Evolutionary conservation across 2,888 invertebrate species (phyloP).

Genomic region (Eugnorisma glareosa): DNA sequence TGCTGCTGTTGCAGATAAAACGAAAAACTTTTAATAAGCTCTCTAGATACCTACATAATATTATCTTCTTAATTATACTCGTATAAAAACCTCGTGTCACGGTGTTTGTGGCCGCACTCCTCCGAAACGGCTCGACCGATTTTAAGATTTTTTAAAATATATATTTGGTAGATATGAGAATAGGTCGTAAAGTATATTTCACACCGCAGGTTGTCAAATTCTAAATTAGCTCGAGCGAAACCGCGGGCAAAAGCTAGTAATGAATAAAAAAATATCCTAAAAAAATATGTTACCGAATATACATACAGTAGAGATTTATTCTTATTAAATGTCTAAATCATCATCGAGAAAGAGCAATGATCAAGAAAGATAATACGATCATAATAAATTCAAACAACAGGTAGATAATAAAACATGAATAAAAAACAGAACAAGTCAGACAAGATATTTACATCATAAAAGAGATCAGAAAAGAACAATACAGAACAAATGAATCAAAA

Average conservation of each 20-base stretch:
- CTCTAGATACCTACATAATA: background rate
- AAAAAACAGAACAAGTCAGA: slow-evolving; percentile 34
- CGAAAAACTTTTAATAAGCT: background rate
- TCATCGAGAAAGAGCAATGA: slow-evolving; percentile 6
- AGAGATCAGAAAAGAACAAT: slow-evolving; percentile 41
- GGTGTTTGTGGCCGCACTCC: too few relatives aligned
- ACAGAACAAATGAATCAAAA: slow-evolving; percentile 50
- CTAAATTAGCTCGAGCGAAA: too few relatives aligned
- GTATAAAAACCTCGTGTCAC: too few relatives aligned
- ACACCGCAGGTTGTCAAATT: too few relatives aligned
- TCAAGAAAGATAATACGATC: slow-evolving; percentile 1
- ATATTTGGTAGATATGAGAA: too few relatives aligned
- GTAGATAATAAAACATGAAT: slow-evolving; percentile 47
- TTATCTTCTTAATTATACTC: too few relatives aligned
- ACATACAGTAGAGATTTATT: background rate
- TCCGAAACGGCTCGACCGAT: too few relatives aligned
- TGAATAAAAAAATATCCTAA: background rate
- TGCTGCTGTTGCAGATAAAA: too few relatives aligned
- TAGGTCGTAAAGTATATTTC: too few relatives aligned
- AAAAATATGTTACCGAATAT: background rate
- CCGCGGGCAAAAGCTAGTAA: too few relatives aligned
- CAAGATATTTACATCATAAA: slow-evolving; percentile 48
- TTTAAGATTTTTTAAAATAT: too few relatives aligned
- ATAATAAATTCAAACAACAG: slow-evolving; percentile 46
- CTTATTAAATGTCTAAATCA: background rate